Percentiles rank a stretch among this genome's conserved stretches.
Conservation (phyloP, 1,140 invertebrate species). For the Drosophila nebulosa region DNA sequence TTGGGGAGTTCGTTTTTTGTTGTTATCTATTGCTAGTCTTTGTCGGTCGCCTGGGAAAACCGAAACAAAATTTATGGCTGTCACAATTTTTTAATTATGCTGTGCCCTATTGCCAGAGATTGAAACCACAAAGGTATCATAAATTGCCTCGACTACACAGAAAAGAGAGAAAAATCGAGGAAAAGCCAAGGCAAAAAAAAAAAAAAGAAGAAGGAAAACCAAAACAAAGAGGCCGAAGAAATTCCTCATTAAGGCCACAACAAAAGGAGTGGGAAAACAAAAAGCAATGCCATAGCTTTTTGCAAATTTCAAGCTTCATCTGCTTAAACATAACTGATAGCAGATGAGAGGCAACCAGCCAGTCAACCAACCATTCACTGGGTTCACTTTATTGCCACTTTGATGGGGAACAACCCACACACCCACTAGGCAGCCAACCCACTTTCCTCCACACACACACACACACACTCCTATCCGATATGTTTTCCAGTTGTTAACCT, state of each 20-base stretch:
- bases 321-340: slow-evolving; percentile 44
- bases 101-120: slow-evolving; percentile 68
- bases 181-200: slow-evolving; percentile 20
- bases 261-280: slow-evolving; percentile 44
- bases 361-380: slow-evolving; percentile 42
- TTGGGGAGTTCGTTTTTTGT: neutral
- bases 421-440: too few species aligned
- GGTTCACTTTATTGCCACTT: slow-evolving; percentile 75
- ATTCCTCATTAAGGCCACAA: slow-evolving; percentile 74
- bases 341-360: slow-evolving; percentile 1
- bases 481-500: slow-evolving; percentile 46
- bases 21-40: slow-evolving; percentile 13
- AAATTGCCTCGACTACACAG: slow-evolving; percentile 52
- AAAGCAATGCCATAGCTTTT: slow-evolving; percentile 21
- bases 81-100: slow-evolving; percentile 78
- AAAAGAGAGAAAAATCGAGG: slow-evolving; percentile 12
- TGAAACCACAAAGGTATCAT: slow-evolving; percentile 77
- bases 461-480: neutral
- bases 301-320: slow-evolving; percentile 56
- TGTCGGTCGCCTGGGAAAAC: slow-evolving; percentile 16
- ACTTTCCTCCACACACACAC: neutral
- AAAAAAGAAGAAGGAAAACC: too few species aligned
- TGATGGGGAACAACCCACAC: slow-evolving; percentile 38
- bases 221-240: slow-evolving; percentile 33
- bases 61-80: slow-evolving; percentile 66